Base-by-base conservation (phyloP, 2,888 invertebrate genomes). In the Venusia cambrica region DNA sequence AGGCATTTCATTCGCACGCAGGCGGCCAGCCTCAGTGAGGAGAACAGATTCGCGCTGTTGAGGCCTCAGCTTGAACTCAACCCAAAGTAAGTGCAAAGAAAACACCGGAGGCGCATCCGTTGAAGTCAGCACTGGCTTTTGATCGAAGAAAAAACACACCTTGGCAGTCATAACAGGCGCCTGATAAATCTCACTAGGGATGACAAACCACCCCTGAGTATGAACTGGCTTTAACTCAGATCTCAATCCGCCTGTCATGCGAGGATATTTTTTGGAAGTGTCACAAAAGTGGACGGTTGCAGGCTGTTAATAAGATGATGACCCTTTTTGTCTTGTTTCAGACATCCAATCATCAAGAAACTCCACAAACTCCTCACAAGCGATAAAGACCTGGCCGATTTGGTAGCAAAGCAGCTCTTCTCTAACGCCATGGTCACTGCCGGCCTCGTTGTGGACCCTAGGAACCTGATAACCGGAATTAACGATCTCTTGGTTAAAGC, bases 401-500 rank as follows among this genome's bases (percentile, higher is more conserved):
- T 98, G 56, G 87, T 98, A 4, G 91, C 94, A 0, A 92, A 96
- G 66, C 98, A 98, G 89, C 73, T 99, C 17, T 98, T 97, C 72
- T 92, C 93, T 36, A 97, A 98, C 73, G 95, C 97, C 0, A 96
- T 99, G 96, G 95, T 98, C 4, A 94, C 94, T 2, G 98, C 98
- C 17, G 98, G 98, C 4, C 88, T 99, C 13, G 90, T 97, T 1
- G 94, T 97, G 69, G 98, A 99, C 85, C 95, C 98, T 0, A 89
- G 97, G 46, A 90, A 92, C 40, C 89, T 98, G 48, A 89, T 98
- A 12, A 91, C 91, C 1, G 91, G 95, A 33, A 92, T 99, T 85
- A 98, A 98, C 75, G 93, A 95, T 53, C 89, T 98, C 30, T 77
- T 98, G 47, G 89, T 91, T 1, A 90, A 93, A 73, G 94, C 93